Conservation (phyloP, 2,797 vertebrate species). For the Rhynchonycteris naso region DNA sequence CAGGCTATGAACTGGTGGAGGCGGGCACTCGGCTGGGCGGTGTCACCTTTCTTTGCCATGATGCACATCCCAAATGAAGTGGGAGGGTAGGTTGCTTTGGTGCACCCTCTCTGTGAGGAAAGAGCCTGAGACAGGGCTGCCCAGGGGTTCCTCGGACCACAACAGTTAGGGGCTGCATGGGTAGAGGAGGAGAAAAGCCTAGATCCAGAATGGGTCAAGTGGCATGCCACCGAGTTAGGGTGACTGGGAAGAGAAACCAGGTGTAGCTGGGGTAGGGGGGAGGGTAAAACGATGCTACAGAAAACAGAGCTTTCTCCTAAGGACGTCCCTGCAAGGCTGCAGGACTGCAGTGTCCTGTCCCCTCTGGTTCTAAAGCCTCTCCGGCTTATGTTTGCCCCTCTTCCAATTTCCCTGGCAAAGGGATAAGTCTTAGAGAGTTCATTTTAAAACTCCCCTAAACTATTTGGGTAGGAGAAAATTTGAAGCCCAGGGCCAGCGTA, state of each 20-base stretch:
- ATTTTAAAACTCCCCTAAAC: background rate
- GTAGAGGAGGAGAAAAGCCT: background rate
- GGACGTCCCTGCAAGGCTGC: background rate
- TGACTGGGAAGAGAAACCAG: background rate
- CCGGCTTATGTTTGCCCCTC: background rate
- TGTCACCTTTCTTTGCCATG: background rate
- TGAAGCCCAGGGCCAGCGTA: background rate
- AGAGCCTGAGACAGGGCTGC: background rate
- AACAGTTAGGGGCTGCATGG: background rate
- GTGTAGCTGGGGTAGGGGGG: background rate
- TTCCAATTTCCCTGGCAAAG: background rate
- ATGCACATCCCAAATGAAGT: background rate
- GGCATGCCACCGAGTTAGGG: background rate
- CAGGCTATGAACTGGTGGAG: slow-evolving; percentile 1
- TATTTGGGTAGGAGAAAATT: background rate
- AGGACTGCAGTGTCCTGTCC: background rate
- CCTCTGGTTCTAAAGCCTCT: background rate
- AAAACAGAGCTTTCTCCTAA: background rate
- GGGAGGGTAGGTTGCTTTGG: background rate
- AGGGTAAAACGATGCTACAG: background rate
- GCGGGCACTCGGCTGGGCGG: background rate
- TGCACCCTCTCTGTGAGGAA: background rate
- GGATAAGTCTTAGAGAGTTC: background rate
- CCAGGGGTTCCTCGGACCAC: background rate
- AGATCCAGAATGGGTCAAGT: background rate